phyloP scores from a whole-genome alignment of 2,797 vertebrate genomes.

The Enteromius mattozi region DNA sequence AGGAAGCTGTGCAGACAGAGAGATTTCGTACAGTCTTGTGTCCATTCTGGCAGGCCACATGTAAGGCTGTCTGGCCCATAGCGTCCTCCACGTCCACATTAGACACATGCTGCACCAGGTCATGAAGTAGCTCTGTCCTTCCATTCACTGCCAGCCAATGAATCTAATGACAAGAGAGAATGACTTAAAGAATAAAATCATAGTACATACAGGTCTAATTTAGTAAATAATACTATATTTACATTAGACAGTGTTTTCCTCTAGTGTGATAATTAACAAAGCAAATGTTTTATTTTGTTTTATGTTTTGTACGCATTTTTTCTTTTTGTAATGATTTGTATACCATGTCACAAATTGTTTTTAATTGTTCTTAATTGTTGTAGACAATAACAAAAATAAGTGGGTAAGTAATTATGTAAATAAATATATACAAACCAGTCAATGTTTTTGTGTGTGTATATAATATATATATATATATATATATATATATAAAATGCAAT shows the following conservation, averaged over 20 bases:
- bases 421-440: too few relatives aligned
- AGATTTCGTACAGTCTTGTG: constrained; percentile 89
- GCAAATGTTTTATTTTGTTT: background rate
- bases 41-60: constrained; percentile 98
- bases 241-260: too few relatives aligned
- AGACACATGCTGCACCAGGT: constrained; percentile 95
- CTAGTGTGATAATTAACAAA: too few relatives aligned
- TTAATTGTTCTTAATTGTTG: too few relatives aligned
- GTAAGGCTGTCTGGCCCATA: constrained; percentile 98
- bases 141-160: constrained; percentile 98
- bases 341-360: too few relatives aligned
- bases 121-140: constrained; percentile 94
- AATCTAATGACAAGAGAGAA: constrained; percentile 79
- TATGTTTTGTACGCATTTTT: too few relatives aligned
- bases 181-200: background rate
- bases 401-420: too few relatives aligned
- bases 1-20: background rate
- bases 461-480: too few relatives aligned
- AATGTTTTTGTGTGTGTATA: too few relatives aligned
- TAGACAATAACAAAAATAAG: too few relatives aligned
- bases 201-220: background rate
- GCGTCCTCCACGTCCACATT: constrained; percentile 98
- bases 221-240: background rate
- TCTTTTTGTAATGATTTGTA: too few relatives aligned
- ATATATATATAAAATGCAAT: too few relatives aligned